Conservation (phyloP, 2,888 invertebrate species). For the Loripinus fragilis region DNA sequence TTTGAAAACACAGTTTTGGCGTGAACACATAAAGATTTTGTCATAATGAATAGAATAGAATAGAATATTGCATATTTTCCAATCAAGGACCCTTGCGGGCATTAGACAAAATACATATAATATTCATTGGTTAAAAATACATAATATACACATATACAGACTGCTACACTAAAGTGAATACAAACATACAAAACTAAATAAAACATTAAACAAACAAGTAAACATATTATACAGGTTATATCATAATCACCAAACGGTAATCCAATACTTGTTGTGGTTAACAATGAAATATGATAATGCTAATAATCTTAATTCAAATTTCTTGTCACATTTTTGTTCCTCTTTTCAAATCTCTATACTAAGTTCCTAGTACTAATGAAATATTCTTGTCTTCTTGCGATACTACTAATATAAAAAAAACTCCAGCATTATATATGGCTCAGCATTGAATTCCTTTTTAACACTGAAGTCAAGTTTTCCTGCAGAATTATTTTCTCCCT, state of each 20-base stretch:
- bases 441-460: constrained; percentile 4
- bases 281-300: not conserved
- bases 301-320: not conserved
- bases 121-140: not conserved
- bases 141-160: not conserved
- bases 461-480: constrained; percentile 4
- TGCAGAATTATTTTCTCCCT: not conserved
- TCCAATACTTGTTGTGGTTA: not conserved
- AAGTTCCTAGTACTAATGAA: not conserved
- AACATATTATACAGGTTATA: not conserved
- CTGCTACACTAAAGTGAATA: not conserved
- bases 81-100: not conserved
- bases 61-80: constrained; percentile 3
- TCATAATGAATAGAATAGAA: constrained; percentile 12
- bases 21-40: too few relatives aligned
- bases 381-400: not conserved
- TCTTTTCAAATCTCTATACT: not conserved
- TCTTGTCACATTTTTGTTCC: not conserved
- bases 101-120: too few relatives aligned
- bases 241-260: not conserved
- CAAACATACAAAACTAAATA: not conserved
- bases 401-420: not conserved
- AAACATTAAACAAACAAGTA: not conserved
- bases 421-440: not conserved
- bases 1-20: too few relatives aligned